Conservation (phyloP, 2,113 vertebrate species). For the Pollachius pollachius region DNA sequence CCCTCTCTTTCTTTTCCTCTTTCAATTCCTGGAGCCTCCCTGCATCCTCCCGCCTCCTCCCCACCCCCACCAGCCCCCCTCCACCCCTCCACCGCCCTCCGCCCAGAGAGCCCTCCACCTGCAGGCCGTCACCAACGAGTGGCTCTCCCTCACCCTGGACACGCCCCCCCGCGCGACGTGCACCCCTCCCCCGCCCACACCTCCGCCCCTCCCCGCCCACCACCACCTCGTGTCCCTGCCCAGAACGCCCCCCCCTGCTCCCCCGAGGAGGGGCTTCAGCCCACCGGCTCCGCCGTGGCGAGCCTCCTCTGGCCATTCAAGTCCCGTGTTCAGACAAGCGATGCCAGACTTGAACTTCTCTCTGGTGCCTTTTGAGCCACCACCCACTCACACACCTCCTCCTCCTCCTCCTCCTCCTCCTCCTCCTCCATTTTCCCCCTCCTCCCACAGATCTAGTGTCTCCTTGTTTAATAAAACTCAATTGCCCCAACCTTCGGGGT, state of each 20-base stretch:
- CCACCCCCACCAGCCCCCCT: constrained; percentile 48
- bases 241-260: constrained; percentile 48
- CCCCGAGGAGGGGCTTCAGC: constrained; percentile 37
- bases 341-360: constrained; percentile 17
- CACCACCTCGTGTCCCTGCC: constrained; percentile 69
- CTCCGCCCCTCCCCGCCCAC: constrained; percentile 48
- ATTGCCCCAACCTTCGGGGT: too few species aligned
- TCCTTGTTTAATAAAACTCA: too few species aligned
- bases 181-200: constrained; percentile 54
- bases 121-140: constrained; percentile 68
- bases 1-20: constrained; percentile 48
- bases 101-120: constrained; percentile 58
- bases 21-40: constrained; percentile 55
- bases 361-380: not conserved
- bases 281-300: constrained; percentile 11
- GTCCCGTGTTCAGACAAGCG: constrained; percentile 54
- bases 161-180: constrained; percentile 54
- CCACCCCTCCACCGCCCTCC: constrained; percentile 46
- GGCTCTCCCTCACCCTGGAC: constrained; percentile 75
- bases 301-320: constrained; percentile 25
- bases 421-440: constrained; percentile 40
- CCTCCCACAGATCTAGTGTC: not conserved
- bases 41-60: constrained; percentile 67
- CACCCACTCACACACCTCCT: constrained; percentile 39
- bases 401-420: constrained; percentile 37